phyloP scores from a whole-genome alignment of 2,797 vertebrate genomes.

The Taeniopygia guttata region DNA sequence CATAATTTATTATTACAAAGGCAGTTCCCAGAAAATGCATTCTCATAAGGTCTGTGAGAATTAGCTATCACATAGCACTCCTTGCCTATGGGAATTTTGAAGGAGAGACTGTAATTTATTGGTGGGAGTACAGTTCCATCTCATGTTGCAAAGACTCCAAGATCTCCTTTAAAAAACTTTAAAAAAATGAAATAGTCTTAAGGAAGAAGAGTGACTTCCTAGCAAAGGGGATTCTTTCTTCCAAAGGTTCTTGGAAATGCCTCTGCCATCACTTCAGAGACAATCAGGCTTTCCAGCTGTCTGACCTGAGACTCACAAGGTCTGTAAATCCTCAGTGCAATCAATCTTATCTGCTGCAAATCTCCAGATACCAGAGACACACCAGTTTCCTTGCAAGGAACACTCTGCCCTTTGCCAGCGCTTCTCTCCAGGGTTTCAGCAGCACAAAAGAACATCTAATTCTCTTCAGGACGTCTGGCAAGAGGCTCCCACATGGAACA shows the following conservation, averaged over 20 bases:
- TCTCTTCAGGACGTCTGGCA: background rate
- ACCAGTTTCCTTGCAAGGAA: background rate
- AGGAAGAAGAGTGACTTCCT: background rate
- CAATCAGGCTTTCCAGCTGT: slow-evolving; percentile 6
- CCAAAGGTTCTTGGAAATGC: background rate
- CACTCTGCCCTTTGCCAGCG: background rate
- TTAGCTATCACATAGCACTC: background rate
- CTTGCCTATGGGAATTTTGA: background rate
- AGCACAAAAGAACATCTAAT: background rate
- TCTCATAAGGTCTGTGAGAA: background rate
- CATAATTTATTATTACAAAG: slow-evolving; percentile 33
- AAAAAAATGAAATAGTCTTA: background rate
- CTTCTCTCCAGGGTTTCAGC: background rate
- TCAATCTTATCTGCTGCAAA: slow-evolving; percentile 21
- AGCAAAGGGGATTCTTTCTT: background rate
- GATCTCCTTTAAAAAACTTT: background rate
- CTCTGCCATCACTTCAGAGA: background rate
- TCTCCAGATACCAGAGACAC: background rate
- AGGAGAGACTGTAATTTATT: slow-evolving; percentile 19
- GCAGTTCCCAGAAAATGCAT: slow-evolving; percentile 31
- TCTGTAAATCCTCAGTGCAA: slow-evolving; percentile 1
- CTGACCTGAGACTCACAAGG: background rate
- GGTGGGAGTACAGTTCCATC: background rate
- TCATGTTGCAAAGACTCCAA: background rate
- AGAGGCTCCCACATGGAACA: background rate